Conservation (phyloP, 1,140 invertebrate species). For the Harlomillsia oculata region DNA sequence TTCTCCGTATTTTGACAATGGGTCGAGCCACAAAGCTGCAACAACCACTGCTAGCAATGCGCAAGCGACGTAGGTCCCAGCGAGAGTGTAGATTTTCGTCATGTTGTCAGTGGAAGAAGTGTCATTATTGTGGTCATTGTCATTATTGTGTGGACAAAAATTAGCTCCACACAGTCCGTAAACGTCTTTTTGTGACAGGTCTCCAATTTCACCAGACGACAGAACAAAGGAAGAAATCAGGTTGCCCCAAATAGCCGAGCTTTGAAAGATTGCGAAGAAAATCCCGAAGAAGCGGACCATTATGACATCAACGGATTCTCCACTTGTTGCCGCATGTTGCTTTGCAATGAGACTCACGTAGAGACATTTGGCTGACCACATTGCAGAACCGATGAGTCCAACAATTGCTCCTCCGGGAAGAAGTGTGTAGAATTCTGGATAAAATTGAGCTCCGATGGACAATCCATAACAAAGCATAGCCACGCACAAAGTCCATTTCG, state of each 20-base stretch:
- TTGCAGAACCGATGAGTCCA: constrained; percentile 44
- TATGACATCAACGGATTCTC: constrained; percentile 76
- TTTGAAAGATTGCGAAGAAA: constrained; percentile 96
- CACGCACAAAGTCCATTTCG: constrained; percentile 89
- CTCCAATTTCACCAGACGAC: constrained; percentile 62
- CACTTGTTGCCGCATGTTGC: constrained; percentile 75
- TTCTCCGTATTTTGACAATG: constrained; percentile 58
- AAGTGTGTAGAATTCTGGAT: constrained; percentile 76
- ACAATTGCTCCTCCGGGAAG: constrained; percentile 55
- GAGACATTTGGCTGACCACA: constrained; percentile 68
- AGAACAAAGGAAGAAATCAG: constrained; percentile 83
- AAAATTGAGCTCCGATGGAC: constrained; percentile 88
- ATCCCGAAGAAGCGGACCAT: constrained; percentile 93
- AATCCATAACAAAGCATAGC: constrained; percentile 85
- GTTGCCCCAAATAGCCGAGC: constrained; percentile 86
- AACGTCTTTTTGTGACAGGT: constrained; percentile 43
- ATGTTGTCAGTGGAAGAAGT: constrained; percentile 50
- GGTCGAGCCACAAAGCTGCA: constrained; percentile 8
- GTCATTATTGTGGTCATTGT: too few relatives aligned
- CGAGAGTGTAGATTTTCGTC: constrained; percentile 46
- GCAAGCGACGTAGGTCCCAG: constrained; percentile 8
- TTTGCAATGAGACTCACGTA: constrained; percentile 85
- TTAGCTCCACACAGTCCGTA: constrained; percentile 14
- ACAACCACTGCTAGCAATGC: constrained; percentile 48
- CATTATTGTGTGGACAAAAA: constrained; percentile 21